Evolutionary conservation across 2,888 invertebrate species (phyloP), one percentile per base, ranked within the genome.

Genomic region (Gymnosoma rotundatum): DNA sequence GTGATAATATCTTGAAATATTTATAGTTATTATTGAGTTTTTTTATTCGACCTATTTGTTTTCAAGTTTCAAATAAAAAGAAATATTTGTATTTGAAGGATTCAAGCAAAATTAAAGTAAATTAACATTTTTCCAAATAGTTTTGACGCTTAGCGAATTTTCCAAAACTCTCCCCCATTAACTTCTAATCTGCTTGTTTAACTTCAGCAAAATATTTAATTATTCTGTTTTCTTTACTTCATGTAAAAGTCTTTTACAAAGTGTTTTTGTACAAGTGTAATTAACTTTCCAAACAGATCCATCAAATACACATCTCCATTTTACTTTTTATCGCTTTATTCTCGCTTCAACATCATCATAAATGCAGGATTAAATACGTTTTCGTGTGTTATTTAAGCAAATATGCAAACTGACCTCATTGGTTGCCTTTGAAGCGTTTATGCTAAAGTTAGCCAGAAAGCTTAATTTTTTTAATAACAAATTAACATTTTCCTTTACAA

Each of bases 371-470:
- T 32, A 20, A 61, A 45, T 60, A 54, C 45, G 2, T 10, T 60
- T 61, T 69, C 58, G 6, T 60, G 21, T 32, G 54, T 67, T 67
- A 69, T 75, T 60, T 67, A 32, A 60, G 73, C 52, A 60, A 52
- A 72, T 50, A 66, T 73, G 48, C 74, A 60, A 79, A 69, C 38
- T 75, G 69, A 75, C 75, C 69, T 38, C 63, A 69, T 50, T 75
- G 69, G 74, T 64, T 74, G 54, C 42, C 48, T 81, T 81, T 67
- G 61, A 21, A 52, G 20, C 4, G n/a, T 52, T 38, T 63, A 38
- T 56, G 20, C 25, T 10, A 64, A 64, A 54, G 25, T 74, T 73
- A n/a, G 16, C 14, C 21, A 9, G 42, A 48, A 18, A 8, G 12
- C 32, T 8, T 58, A 45, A 73, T 64, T 56, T 54, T 9, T 20